Conservation (phyloP, 2,797 vertebrate species). For the Bovichtus diacanthus region DNA sequence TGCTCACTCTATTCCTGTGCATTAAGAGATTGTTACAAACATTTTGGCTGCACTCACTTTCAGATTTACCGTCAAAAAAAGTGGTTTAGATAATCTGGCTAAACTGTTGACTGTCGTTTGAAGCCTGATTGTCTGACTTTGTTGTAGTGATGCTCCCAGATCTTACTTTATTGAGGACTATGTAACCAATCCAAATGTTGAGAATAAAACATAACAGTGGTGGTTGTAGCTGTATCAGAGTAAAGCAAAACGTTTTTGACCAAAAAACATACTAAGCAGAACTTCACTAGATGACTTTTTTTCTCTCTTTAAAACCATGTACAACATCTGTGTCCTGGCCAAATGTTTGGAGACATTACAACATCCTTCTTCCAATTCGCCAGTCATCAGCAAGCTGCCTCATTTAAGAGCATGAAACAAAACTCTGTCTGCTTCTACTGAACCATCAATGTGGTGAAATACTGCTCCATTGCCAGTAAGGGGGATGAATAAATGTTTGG, state of each 20-base stretch:
- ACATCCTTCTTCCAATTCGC: slow-evolving; percentile 42
- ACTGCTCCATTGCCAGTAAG: slow-evolving; percentile 31
- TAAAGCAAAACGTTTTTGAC: slow-evolving; percentile 30
- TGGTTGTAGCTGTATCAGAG: slow-evolving; percentile 1
- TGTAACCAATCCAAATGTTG: background rate
- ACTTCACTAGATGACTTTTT: slow-evolving; percentile 8
- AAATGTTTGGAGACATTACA: slow-evolving; percentile 47
- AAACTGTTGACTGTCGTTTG: background rate
- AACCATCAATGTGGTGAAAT: slow-evolving; percentile 68
- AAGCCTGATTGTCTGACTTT: background rate
- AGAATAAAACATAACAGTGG: background rate
- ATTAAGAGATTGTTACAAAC: background rate
- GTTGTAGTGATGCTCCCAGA: background rate
- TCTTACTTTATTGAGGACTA: background rate
- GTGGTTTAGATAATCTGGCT: background rate
- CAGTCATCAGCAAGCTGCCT: slow-evolving; percentile 55
- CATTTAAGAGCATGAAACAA: slow-evolving; percentile 69
- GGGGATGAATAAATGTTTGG: slow-evolving; percentile 42
- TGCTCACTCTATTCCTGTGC: background rate
- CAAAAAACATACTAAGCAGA: slow-evolving; percentile 41
- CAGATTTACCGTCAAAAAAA: background rate
- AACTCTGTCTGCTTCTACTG: slow-evolving; percentile 66
- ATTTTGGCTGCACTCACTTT: background rate
- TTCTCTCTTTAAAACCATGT: slow-evolving; percentile 24
- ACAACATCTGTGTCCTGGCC: slow-evolving; percentile 17